Percentiles rank a stretch among this genome's conserved stretches.
These are phyloP conservation scores for Paedocypris sp. DNA, from an alignment of 2,113 vertebrate genomes.

Conservation along the genomic window DNA sequence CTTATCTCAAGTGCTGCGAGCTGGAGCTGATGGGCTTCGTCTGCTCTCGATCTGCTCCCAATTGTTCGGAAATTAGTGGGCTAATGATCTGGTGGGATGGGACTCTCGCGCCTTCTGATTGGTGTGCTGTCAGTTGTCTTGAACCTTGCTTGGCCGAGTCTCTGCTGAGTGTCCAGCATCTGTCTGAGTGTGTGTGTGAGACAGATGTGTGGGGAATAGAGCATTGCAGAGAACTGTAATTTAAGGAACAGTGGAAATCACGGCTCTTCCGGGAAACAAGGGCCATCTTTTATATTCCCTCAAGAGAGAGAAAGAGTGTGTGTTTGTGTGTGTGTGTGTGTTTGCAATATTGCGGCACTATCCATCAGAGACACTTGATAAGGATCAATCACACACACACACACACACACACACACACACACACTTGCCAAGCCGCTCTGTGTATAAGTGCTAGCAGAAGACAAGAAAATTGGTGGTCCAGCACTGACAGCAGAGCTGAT, in stretches of 20 bases:
- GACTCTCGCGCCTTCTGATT: neutral
- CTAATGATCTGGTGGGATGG: conserved; percentile 16
- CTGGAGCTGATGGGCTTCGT: conserved; percentile 1
- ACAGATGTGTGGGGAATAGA: neutral
- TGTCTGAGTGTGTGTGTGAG: neutral
- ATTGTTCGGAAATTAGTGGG: conserved; percentile 9
- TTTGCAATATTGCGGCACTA: neutral
- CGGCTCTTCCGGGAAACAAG: conserved; percentile 5
- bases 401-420: neutral
- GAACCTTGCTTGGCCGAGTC: neutral
- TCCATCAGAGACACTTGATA: neutral
- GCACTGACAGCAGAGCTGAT: conserved; percentile 9
- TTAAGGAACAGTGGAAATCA: neutral
- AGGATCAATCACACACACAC: neutral
- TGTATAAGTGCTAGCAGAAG: neutral
- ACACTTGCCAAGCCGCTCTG: neutral
- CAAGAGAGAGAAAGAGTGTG: neutral
- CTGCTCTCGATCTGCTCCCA: neutral
- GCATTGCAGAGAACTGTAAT: neutral
- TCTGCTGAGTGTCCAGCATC: neutral
- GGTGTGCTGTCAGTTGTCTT: conserved; percentile 11
- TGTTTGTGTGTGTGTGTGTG: neutral
- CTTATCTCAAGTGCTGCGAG: neutral
- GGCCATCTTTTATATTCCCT: neutral
- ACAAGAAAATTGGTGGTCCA: too few species aligned